phyloP scores from a whole-genome alignment of 2,888 invertebrate species.

The Tryphoninae sp. region DNA sequence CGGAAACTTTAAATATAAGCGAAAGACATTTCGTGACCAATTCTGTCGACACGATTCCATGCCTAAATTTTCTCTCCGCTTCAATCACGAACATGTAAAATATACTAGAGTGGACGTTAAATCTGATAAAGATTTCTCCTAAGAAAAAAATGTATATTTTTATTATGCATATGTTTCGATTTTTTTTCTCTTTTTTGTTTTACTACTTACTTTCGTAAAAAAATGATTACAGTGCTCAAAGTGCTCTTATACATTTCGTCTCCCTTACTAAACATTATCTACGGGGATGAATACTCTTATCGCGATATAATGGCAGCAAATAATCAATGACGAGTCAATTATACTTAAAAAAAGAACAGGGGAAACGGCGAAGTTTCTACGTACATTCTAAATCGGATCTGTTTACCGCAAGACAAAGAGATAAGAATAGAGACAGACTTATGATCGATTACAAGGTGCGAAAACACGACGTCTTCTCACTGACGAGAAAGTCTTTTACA shows the following conservation, averaged over 20 bases:
- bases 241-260: slow-evolving; percentile 40
- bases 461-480: neutral
- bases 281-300: slow-evolving; percentile 7
- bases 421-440: neutral
- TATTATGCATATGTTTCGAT: neutral
- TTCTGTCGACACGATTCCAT: neutral
- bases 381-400: neutral
- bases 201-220: slow-evolving; percentile 48
- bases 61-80: neutral
- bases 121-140: slow-evolving; percentile 5
- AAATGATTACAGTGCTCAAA: slow-evolving; percentile 46
- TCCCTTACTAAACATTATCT: slow-evolving; percentile 15
- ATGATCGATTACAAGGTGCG: neutral
- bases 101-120: neutral
- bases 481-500: neutral
- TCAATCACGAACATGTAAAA: neutral
- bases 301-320: neutral
- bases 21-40: neutral
- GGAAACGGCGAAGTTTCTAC: neutral
- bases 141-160: slow-evolving; percentile 21
- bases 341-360: neutral
- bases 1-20: neutral
- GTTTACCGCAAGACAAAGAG: neutral
- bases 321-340: slow-evolving; percentile 10
- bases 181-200: slow-evolving; percentile 5